phyloP scores from a whole-genome alignment of 2,888 invertebrate species.

The Meiosimyza decipiens region DNA sequence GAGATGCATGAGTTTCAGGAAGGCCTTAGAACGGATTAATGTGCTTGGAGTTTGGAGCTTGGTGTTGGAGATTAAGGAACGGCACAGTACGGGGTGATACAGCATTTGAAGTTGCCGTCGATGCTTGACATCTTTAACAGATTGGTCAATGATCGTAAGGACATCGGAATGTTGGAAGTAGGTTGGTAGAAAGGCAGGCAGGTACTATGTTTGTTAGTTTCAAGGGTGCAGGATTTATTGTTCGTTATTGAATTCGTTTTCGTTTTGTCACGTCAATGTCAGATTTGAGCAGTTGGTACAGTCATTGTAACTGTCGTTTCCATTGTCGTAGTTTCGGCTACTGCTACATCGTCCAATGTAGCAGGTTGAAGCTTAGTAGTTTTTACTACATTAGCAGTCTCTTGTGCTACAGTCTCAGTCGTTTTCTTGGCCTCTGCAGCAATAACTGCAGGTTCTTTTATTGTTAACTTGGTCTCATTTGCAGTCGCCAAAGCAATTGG shows the following conservation, averaged over 20 bases:
- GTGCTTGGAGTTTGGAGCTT: slow-evolving; percentile 29
- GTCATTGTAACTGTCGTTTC: slow-evolving; percentile 33
- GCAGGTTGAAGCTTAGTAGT: slow-evolving; percentile 36
- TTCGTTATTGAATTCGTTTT: background rate
- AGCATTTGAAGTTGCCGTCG: slow-evolving; percentile 29
- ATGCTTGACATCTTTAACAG: background rate
- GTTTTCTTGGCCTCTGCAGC: slow-evolving; percentile 14
- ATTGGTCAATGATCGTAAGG: too few relatives aligned
- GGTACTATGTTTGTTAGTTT: background rate
- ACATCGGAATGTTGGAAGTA: background rate
- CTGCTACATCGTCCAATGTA: slow-evolving; percentile 2
- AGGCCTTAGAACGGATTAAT: slow-evolving; percentile 26
- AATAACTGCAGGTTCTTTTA: slow-evolving; percentile 2
- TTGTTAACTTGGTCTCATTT: slow-evolving; percentile 30
- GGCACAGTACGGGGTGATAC: slow-evolving; percentile 12
- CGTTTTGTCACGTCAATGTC: background rate
- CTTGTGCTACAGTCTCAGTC: slow-evolving; percentile 8
- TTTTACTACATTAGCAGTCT: slow-evolving; percentile 35
- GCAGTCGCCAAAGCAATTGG: slow-evolving; percentile 10
- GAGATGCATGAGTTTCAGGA: slow-evolving; percentile 41
- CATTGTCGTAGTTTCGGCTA: slow-evolving; percentile 30
- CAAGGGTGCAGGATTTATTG: background rate
- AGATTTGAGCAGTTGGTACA: slow-evolving; percentile 11
- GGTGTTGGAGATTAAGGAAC: background rate
- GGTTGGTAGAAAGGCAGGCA: too few relatives aligned